Conservation (phyloP, 30 jellyfish, hydroid and myxozoan genomes). For the Kudoa iwatai region DNA sequence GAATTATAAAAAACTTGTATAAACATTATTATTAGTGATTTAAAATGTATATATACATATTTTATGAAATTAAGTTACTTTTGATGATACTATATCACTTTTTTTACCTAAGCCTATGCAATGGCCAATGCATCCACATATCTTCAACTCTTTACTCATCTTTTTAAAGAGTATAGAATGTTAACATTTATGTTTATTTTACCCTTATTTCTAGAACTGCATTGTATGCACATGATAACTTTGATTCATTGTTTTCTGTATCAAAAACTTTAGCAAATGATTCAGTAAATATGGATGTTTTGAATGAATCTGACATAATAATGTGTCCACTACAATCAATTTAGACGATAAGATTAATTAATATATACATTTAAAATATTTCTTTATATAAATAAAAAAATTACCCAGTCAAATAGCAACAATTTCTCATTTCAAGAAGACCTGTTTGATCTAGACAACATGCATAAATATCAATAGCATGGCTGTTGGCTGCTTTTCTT, state of each 20-base stretch:
- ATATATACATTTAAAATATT: background rate
- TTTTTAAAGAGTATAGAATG: background rate
- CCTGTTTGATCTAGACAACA: conserved; percentile 78
- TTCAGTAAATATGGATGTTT: conserved; percentile 58
- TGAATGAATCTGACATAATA: conserved; percentile 86
- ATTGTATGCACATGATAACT: too few species aligned
- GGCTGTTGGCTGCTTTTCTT: conserved; percentile 57
- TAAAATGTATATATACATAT: too few species aligned
- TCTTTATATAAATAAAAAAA: background rate
- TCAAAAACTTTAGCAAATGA: conserved; percentile 37
- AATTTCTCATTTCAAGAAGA: conserved; percentile 35
- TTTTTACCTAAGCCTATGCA: conserved; percentile 28
- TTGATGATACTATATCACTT: conserved; percentile 27
- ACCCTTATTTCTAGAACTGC: background rate
- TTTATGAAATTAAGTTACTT: background rate
- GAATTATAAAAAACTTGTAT: too few species aligned
- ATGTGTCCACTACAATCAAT: conserved; percentile 20
- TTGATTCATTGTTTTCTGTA: too few species aligned
- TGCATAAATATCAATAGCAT: conserved; percentile 32
- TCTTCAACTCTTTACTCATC: conserved; percentile 52
- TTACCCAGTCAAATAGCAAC: conserved; percentile 44
- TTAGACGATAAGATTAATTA: background rate
- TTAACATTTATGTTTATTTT: too few species aligned
- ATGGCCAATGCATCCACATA: conserved; percentile 89
- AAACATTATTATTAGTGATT: too few species aligned